Percentiles rank a stretch among this genome's conserved stretches.
Evolutionary conservation across 2,797 vertebrate species (phyloP).

Genomic region (Poeciliopsis turneri): DNA sequence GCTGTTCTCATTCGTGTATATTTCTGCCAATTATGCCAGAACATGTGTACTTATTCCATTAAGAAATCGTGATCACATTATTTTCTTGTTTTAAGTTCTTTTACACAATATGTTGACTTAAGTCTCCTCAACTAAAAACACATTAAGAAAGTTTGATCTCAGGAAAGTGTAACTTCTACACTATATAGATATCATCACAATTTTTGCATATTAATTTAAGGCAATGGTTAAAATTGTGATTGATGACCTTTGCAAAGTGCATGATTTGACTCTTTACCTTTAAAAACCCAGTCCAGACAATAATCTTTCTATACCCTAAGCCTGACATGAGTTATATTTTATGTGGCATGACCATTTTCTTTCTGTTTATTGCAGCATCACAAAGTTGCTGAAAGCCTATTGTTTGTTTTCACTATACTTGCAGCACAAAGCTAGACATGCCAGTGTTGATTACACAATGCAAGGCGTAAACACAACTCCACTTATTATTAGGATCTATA

Average conservation of each 20-base stretch:
- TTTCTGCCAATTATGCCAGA: background rate
- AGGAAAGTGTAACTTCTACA: background rate
- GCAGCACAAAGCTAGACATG: slow-evolving; percentile 37
- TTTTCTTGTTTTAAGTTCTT: background rate
- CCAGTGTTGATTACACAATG: slow-evolving; percentile 34
- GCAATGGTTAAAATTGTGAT: background rate
- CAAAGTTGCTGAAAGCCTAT: background rate
- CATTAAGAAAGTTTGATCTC: background rate
- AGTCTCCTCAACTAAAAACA: background rate
- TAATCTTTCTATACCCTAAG: background rate
- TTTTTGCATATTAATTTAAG: background rate
- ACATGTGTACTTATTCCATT: background rate
- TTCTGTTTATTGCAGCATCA: background rate
- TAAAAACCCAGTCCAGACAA: background rate
- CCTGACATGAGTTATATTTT: background rate
- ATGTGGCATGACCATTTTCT: background rate
- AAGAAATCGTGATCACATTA: background rate
- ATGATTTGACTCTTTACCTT: background rate
- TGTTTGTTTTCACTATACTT: slow-evolving; percentile 29
- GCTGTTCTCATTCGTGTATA: background rate
- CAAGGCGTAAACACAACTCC: slow-evolving; percentile 34
- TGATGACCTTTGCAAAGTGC: background rate
- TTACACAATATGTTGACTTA: background rate
- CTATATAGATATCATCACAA: background rate
- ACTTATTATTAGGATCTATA: slow-evolving; percentile 41